phyloP scores from a whole-genome alignment of 2,797 vertebrate species.

The Chiroxiphia lanceolata region DNA sequence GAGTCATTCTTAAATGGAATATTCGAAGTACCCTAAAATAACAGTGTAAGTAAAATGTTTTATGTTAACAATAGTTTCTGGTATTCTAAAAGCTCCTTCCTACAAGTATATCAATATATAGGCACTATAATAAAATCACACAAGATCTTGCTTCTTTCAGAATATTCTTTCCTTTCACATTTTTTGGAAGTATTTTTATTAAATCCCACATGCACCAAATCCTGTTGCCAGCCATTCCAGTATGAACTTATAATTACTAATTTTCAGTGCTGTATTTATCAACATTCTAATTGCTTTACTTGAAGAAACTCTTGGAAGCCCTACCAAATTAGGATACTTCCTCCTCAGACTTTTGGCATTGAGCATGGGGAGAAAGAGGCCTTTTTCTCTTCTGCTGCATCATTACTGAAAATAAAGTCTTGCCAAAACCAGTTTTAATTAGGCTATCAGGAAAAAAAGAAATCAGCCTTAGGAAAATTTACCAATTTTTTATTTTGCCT shows the following conservation, averaged over 20 bases:
- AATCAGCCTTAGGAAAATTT: not conserved
- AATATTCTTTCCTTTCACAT: not conserved
- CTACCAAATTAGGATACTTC: not conserved
- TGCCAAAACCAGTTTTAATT: not conserved
- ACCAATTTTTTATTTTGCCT: not conserved
- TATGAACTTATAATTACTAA: not conserved
- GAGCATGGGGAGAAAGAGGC: not conserved
- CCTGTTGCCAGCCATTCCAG: not conserved
- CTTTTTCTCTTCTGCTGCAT: not conserved
- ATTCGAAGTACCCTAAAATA: not conserved
- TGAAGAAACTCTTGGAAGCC: conserved; percentile 16
- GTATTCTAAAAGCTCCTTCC: not conserved
- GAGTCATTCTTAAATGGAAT: not conserved
- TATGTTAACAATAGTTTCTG: not conserved
- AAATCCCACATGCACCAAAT: not conserved
- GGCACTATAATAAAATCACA: not conserved
- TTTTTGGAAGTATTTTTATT: not conserved
- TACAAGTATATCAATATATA: not conserved
- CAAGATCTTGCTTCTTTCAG: not conserved
- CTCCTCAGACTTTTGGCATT: not conserved
- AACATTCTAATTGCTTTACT: not conserved
- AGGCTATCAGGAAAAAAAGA: not conserved
- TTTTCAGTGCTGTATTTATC: not conserved
- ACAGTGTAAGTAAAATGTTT: not conserved
- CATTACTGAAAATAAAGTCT: not conserved